Conservation (phyloP, 2,888 invertebrate genomes). For the Tineola bisselliella region DNA sequence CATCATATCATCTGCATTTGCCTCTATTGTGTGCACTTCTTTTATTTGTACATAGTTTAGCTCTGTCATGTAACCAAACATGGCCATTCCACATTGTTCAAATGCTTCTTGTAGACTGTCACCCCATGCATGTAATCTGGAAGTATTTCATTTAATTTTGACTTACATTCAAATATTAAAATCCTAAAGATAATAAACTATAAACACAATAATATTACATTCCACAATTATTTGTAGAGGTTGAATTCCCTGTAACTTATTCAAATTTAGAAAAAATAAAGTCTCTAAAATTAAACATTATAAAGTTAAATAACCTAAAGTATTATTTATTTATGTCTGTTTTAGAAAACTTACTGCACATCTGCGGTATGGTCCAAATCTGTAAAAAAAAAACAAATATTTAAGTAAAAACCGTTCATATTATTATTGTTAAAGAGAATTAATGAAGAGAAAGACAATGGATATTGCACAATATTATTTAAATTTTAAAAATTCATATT, state of each 20-base stretch:
- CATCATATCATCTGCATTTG: constrained; percentile 87
- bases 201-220: too few species aligned
- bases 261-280: too few species aligned
- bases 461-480: background rate
- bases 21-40: constrained; percentile 83
- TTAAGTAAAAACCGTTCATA: background rate
- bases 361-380: constrained; percentile 98
- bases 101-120: constrained; percentile 86
- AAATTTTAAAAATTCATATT: background rate
- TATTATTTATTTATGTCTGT: background rate
- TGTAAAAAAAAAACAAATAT: constrained; percentile 42
- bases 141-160: too few species aligned
- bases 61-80: constrained; percentile 99
- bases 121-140: constrained; percentile 93
- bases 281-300: too few species aligned
- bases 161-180: too few species aligned
- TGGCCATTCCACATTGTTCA: constrained; percentile 93
- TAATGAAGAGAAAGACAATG: background rate
- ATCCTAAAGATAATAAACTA: too few species aligned
- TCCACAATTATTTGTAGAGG: too few species aligned
- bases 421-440: background rate
- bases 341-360: constrained; percentile 82
- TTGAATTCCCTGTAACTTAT: too few species aligned
- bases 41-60: constrained; percentile 83
- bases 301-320: constrained; percentile 17